These are phyloP conservation scores for Polylopha cassiicola DNA, from an alignment of 2,888 invertebrate genomes.

Conservation along the genomic window DNA sequence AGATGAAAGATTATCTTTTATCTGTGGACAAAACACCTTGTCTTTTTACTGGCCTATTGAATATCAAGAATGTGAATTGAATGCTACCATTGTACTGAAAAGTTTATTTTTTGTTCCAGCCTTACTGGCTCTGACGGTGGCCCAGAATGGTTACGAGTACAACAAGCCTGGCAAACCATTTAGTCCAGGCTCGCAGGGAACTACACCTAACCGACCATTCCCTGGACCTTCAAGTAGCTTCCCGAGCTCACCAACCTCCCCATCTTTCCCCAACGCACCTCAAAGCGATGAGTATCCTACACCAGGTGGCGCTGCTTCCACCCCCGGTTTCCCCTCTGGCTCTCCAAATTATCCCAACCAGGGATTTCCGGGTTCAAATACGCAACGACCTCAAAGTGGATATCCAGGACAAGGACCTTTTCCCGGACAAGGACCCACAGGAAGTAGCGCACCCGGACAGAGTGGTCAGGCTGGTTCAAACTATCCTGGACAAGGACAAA, in stretches of 20 bases:
- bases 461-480: conserved; percentile 20
- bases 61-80: conserved; percentile 13
- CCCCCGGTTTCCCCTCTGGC: conserved; percentile 48
- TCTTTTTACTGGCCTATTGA: conserved; percentile 20
- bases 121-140: conserved; percentile 52
- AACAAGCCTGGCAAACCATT: conserved; percentile 82
- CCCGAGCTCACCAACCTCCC: conserved; percentile 44
- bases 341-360: conserved; percentile 40
- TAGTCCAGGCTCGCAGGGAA: conserved; percentile 49
- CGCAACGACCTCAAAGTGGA: conserved; percentile 30
- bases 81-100: conserved; percentile 17
- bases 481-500: conserved; percentile 26
- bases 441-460: conserved; percentile 25
- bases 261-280: conserved; percentile 41
- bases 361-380: conserved; percentile 39
- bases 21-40: conserved; percentile 12
- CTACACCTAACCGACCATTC: conserved; percentile 44
- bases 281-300: conserved; percentile 39
- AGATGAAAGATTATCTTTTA: conserved; percentile 17
- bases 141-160: conserved; percentile 86
- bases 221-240: conserved; percentile 42
- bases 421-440: conserved; percentile 11
- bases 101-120: conserved; percentile 47
- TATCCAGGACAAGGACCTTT: conserved; percentile 15
- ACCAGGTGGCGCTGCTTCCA: conserved; percentile 35